phyloP scores from a whole-genome alignment of 2,888 invertebrate genomes.

The Micoletzkya japonica region DNA sequence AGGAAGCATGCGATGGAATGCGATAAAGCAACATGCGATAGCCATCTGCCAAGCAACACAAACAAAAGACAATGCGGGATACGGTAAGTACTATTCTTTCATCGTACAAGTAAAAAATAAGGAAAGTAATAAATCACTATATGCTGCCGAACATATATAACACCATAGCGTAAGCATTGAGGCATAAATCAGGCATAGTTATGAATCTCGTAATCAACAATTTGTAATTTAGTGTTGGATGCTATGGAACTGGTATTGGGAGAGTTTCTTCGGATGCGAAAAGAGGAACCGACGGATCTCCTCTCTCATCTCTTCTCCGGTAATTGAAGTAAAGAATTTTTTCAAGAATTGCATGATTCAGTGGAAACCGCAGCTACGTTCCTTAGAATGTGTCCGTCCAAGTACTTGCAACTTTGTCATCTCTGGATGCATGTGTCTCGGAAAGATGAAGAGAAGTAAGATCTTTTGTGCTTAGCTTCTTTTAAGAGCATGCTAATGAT shows the following conservation, averaged over 20 bases:
- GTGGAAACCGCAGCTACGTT: not conserved
- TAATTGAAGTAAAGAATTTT: not conserved
- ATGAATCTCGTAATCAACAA: not conserved
- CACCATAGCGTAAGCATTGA: not conserved
- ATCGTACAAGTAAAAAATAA: not conserved
- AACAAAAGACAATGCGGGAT: not conserved
- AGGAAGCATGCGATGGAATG: slow-evolving; percentile 11
- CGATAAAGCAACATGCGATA: slow-evolving; percentile 10
- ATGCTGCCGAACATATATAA: not conserved
- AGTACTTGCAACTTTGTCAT: slow-evolving; percentile 11
- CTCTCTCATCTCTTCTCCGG: not conserved
- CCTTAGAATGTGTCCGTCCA: slow-evolving; percentile 1
- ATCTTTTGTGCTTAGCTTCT: too few relatives aligned
- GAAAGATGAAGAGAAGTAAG: slow-evolving; percentile 13
- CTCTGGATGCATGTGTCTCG: not conserved
- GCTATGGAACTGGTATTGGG: slow-evolving; percentile 9
- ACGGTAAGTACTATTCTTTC: not conserved
- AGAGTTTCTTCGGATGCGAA: slow-evolving; percentile 14
- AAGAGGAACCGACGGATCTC: slow-evolving; percentile 12
- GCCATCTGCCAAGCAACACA: slow-evolving; percentile 1
- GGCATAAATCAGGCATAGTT: too few relatives aligned
- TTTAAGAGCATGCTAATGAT: not conserved
- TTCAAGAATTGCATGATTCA: not conserved
- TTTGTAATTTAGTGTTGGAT: slow-evolving; percentile 14
- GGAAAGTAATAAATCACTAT: not conserved